A percentile compares a stretch with the other conserved stretches of the same genome.
Evolutionary conservation across 2,888 invertebrate genomes (phyloP).

Genomic region (Linhomoeus sp.): DNA sequence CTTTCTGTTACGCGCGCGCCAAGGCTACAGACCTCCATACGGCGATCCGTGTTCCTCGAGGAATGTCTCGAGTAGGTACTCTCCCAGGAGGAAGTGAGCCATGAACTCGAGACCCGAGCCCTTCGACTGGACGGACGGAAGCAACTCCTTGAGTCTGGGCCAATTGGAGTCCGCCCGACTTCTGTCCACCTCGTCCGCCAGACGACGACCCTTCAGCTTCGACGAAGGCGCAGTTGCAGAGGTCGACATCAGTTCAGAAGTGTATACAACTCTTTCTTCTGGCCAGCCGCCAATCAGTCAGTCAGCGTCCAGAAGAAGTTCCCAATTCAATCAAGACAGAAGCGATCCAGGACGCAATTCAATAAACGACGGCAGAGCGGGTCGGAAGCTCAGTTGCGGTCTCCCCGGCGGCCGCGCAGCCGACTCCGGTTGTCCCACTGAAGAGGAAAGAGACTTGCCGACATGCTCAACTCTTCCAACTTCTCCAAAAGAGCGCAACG

Average conservation of each 20-base stretch:
- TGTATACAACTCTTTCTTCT: no score
- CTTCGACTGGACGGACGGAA: not conserved
- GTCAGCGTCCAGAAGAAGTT: no score
- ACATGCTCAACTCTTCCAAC: not conserved
- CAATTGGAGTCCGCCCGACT: slow-evolving; percentile 77
- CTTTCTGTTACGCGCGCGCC: not conserved
- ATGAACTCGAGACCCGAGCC: slow-evolving; percentile 4
- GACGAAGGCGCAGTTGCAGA: no score
- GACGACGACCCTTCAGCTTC: slow-evolving; percentile 33
- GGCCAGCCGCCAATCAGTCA: not conserved
- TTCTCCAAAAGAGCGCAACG: slow-evolving; percentile 5
- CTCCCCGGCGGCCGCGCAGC: not conserved
- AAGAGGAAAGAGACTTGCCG: not conserved
- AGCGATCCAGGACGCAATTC: no score
- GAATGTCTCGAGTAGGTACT: slow-evolving; percentile 5
- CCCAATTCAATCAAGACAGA: not conserved
- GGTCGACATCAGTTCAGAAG: no score
- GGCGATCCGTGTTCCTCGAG: not conserved
- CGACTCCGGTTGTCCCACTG: not conserved
- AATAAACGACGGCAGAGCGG: not conserved
- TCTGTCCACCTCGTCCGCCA: slow-evolving; percentile 74
- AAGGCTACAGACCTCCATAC: not conserved
- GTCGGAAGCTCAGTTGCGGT: no score
- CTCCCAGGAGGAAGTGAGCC: slow-evolving; percentile 6
- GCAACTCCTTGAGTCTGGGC: slow-evolving; percentile 34